Percentiles rank a stretch among this genome's conserved stretches.
Conservation (phyloP, 1,140 invertebrate genomes). For the Bombus difficillimus region DNA sequence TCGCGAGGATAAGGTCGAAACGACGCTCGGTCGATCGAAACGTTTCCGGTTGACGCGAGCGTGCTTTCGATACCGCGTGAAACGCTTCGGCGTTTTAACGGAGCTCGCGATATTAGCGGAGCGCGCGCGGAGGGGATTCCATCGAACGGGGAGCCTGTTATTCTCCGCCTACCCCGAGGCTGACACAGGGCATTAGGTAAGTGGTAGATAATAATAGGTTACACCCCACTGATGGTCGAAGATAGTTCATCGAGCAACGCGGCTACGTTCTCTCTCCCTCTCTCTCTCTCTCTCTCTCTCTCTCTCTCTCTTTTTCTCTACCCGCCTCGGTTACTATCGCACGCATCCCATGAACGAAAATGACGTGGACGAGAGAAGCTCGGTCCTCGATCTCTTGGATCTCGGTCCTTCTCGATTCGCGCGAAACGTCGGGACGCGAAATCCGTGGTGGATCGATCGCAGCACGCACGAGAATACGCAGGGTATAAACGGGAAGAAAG, state of each 20-base stretch:
- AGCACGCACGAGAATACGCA: neutral
- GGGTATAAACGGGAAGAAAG: neutral
- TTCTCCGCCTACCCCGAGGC: constrained; percentile 73
- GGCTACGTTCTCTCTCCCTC: constrained; percentile 40
- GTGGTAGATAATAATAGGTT: constrained; percentile 83
- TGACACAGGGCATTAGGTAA: constrained; percentile 82
- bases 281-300: neutral
- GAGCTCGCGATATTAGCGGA: constrained; percentile 64
- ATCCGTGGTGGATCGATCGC: too few relatives aligned
- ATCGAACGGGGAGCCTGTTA: constrained; percentile 73
- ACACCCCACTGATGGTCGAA: constrained; percentile 80
- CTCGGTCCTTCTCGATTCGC: too few relatives aligned
- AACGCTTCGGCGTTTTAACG: constrained; percentile 5
- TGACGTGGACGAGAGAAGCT: neutral
- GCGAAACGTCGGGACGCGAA: too few relatives aligned
- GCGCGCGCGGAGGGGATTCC: constrained; percentile 68
- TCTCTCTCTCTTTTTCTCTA: too few relatives aligned
- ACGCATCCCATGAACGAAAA: constrained; percentile 62
- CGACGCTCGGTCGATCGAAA: neutral
- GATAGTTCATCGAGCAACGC: constrained; percentile 77
- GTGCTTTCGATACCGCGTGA: constrained; percentile 5
- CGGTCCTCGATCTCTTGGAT: neutral
- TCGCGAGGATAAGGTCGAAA: neutral
- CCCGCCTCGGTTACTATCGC: constrained; percentile 40
- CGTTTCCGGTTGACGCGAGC: neutral